These are phyloP conservation scores for Barypeithes pellucidus DNA, from an alignment of 2,888 invertebrate species.

Conservation along the genomic window DNA sequence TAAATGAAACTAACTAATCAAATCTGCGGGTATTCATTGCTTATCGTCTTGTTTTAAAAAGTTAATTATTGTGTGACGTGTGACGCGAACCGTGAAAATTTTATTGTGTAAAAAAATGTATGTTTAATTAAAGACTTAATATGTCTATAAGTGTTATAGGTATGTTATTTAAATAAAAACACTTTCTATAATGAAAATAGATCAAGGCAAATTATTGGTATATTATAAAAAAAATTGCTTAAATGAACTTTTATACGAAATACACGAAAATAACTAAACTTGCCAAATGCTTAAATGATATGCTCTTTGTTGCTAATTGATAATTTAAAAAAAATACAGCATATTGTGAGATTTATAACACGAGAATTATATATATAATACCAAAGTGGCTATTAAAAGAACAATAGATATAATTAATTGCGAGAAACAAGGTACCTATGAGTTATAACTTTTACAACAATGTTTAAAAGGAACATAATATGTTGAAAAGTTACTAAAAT, in stretches of 20 bases:
- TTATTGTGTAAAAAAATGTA: neutral
- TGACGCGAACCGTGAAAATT: neutral
- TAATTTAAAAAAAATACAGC: neutral
- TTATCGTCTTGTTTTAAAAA: neutral
- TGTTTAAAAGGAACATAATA: neutral
- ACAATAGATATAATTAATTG: neutral
- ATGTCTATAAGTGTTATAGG: neutral
- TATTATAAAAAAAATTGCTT: slow-evolving; percentile 1
- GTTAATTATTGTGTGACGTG: neutral
- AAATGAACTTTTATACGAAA: slow-evolving; percentile 4
- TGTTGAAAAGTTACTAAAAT: no score
- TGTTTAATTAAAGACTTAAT: slow-evolving; percentile 1
- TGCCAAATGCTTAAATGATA: slow-evolving; percentile 7
- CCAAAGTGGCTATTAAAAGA: neutral
- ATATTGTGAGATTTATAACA: neutral
- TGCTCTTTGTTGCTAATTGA: neutral
- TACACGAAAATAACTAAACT: neutral
- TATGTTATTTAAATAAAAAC: neutral
- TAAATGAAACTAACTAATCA: no score
- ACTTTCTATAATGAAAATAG: slow-evolving; percentile 5
- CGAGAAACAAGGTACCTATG: no score
- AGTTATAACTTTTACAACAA: neutral
- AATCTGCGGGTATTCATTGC: no score
- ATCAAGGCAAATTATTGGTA: slow-evolving; percentile 10
- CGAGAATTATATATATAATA: neutral